Conservation (phyloP, 2,113 vertebrate genomes). For the Perca fluviatilis region DNA sequence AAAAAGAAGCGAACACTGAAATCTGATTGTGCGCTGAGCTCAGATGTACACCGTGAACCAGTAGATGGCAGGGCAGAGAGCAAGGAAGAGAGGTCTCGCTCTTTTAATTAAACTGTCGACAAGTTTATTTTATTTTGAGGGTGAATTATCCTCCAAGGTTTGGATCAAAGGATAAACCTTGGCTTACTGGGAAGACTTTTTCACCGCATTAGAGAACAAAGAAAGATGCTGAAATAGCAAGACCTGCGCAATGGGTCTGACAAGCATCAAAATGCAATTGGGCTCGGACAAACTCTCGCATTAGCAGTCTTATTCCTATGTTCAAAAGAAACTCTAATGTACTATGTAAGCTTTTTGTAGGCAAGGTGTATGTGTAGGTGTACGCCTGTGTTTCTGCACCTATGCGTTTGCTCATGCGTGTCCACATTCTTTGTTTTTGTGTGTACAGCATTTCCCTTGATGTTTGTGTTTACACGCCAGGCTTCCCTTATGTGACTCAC, state of each 20-base stretch:
- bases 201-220: conserved; percentile 73
- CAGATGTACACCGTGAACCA: conserved; percentile 48
- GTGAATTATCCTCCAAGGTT: conserved; percentile 74
- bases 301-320: conserved; percentile 31
- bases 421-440: conserved; percentile 40
- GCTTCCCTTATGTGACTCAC: conserved; percentile 71
- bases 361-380: not conserved
- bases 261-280: conserved; percentile 59
- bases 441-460: conserved; percentile 66
- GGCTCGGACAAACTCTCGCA: conserved; percentile 47
- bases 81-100: conserved; percentile 44
- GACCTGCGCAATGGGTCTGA: conserved; percentile 57
- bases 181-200: conserved; percentile 66
- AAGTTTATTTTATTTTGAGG: conserved; percentile 76
- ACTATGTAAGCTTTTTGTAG: conserved; percentile 16
- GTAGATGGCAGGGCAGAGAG: conserved; percentile 58
- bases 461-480: conserved; percentile 72
- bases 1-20: conserved; percentile 19
- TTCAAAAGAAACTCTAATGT: conserved; percentile 39
- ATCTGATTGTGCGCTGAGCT: conserved; percentile 34
- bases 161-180: conserved; percentile 82
- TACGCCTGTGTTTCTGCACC: conserved; percentile 22
- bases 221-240: conserved; percentile 65
- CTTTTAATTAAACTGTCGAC: conserved; percentile 81
- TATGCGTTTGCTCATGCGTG: conserved; percentile 12